A percentile compares a stretch with the other conserved stretches of the same genome.
Evolutionary conservation across 2,888 invertebrate genomes (phyloP).

Genomic region (Lapara coniferarum): DNA sequence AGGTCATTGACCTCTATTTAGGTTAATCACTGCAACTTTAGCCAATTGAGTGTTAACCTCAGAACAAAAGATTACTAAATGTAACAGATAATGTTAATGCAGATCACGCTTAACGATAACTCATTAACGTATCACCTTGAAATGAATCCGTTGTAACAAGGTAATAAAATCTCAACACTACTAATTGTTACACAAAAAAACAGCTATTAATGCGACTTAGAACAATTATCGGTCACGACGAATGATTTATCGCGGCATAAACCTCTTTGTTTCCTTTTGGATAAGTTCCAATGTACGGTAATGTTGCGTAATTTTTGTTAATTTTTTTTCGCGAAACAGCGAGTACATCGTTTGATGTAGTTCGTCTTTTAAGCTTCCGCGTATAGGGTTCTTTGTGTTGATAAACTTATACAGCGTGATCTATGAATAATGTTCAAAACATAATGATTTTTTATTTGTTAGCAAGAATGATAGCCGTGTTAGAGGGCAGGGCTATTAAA

Average conservation of each 20-base stretch:
- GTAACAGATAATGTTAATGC: background rate
- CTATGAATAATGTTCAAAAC: background rate
- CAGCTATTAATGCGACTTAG: constrained; percentile 18
- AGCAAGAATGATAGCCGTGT: too few relatives aligned
- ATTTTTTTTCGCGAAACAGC: constrained; percentile 37
- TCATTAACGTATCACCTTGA: constrained; percentile 7
- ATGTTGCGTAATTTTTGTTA: constrained; percentile 44
- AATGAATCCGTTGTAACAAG: background rate
- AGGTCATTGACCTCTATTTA: too few relatives aligned
- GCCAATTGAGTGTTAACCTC: too few relatives aligned
- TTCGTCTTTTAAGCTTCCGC: constrained; percentile 1
- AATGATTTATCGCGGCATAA: constrained; percentile 53
- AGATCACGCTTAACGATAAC: background rate
- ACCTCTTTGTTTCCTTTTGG: constrained; percentile 54
- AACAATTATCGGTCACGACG: constrained; percentile 49
- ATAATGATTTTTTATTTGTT: too few relatives aligned
- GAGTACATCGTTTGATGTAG: constrained; percentile 25
- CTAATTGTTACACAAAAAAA: constrained; percentile 14
- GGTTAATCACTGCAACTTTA: too few relatives aligned
- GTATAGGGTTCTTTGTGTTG: background rate
- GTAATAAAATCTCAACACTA: constrained; percentile 9
- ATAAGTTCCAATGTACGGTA: constrained; percentile 48
- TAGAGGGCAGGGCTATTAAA: too few relatives aligned
- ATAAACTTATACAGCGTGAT: background rate
- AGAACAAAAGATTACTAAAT: background rate